Conservation (phyloP, 2,797 vertebrate genomes). For the Crax fasciolata region DNA sequence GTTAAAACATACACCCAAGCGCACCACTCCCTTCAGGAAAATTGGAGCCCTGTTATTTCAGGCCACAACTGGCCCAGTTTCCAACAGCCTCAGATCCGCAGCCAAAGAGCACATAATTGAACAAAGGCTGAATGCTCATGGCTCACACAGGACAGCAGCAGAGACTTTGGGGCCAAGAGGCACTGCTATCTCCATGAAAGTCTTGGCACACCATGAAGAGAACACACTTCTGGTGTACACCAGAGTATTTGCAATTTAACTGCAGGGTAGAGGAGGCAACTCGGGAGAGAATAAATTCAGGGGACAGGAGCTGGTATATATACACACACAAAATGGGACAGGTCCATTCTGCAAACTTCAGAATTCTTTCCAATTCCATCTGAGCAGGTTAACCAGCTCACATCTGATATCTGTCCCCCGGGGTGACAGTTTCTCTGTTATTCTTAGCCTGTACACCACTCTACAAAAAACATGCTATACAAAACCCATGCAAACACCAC, state of each 20-base stretch:
- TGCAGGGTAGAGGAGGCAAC: neutral
- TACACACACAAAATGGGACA: neutral
- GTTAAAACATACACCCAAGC: neutral
- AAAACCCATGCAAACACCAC: neutral
- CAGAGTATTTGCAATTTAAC: neutral
- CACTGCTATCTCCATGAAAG: neutral
- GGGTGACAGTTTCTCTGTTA: neutral
- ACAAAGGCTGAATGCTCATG: neutral
- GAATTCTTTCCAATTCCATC: neutral
- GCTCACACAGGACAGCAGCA: neutral
- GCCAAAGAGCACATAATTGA: neutral
- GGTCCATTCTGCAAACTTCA: neutral
- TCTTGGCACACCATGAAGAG: neutral
- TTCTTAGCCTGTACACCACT: neutral
- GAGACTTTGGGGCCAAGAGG: neutral
- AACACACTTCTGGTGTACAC: neutral
- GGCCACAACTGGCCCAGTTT: constrained; percentile 39
- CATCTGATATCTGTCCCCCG: accelerated
- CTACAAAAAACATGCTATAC: accelerated
- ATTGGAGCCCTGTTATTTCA: constrained; percentile 29
- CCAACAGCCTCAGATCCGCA: constrained; percentile 12
- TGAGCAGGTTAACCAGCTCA: neutral
- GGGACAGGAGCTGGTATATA: neutral
- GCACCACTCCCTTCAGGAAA: constrained; percentile 49
- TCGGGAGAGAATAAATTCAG: neutral